phyloP scores from a whole-genome alignment of 2,888 invertebrate genomes.

The Acronicta psi region DNA sequence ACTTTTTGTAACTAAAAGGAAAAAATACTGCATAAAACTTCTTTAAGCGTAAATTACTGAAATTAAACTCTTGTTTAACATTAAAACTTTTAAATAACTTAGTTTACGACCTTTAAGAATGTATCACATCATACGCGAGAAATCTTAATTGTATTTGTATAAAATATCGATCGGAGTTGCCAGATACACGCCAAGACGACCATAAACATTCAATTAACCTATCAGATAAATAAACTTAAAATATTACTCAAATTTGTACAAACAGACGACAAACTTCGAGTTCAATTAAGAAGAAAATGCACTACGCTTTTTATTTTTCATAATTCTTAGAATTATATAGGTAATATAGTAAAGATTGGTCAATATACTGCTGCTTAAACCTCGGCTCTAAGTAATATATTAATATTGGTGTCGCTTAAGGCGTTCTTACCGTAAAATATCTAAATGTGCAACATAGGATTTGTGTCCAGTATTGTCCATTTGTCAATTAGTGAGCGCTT shows the following conservation, averaged over 20 bases:
- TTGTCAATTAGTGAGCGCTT: slow-evolving; percentile 32
- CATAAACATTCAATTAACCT: slow-evolving; percentile 27
- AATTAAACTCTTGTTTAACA: no score
- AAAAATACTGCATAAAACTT: no score
- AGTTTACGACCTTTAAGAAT: no score
- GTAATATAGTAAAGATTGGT: no score
- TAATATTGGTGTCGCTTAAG: neutral
- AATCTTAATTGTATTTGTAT: neutral
- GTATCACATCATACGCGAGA: neutral
- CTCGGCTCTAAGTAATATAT: neutral
- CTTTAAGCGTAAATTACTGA: no score
- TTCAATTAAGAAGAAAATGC: slow-evolving; percentile 5
- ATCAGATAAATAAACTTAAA: slow-evolving; percentile 10
- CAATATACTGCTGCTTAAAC: no score
- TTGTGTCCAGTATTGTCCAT: slow-evolving; percentile 7
- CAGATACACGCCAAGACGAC: slow-evolving; percentile 7
- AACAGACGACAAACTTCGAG: slow-evolving; percentile 8
- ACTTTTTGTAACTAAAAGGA: no score
- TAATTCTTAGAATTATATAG: slow-evolving; percentile 1
- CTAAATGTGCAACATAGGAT: neutral
- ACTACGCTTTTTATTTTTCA: slow-evolving; percentile 1
- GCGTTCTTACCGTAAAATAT: neutral
- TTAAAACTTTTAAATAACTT: no score
- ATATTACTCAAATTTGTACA: slow-evolving; percentile 1
- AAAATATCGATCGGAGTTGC: neutral